Conservation (phyloP, 2,113 vertebrate species). For the Glaucidium brasilianum region DNA sequence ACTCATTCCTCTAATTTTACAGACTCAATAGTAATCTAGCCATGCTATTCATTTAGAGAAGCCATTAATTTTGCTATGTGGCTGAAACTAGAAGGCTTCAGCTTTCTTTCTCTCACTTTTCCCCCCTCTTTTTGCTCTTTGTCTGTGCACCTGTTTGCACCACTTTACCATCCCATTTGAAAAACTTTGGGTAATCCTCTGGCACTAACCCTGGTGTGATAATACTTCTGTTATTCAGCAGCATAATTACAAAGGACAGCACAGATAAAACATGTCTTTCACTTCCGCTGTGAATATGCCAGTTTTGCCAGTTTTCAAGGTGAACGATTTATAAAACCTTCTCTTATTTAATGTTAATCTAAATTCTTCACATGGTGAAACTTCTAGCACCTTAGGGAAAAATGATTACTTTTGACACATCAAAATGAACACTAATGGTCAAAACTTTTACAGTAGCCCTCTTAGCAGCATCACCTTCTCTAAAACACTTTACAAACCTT, state of each 20-base stretch:
- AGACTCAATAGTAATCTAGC: constrained; percentile 81
- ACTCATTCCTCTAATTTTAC: constrained; percentile 81
- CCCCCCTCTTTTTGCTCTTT: constrained; percentile 79
- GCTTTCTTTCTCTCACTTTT: constrained; percentile 85
- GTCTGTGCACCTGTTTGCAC: constrained; percentile 96
- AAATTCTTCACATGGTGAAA: constrained; percentile 48
- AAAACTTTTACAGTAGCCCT: constrained; percentile 6
- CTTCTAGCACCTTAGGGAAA: neutral
- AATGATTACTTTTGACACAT: constrained; percentile 21
- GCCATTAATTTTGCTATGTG: constrained; percentile 83
- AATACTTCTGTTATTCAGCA: constrained; percentile 91
- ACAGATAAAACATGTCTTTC: constrained; percentile 78
- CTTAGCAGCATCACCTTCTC: neutral
- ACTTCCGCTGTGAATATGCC: constrained; percentile 72
- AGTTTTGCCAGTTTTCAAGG: constrained; percentile 68
- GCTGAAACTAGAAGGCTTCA: constrained; percentile 81
- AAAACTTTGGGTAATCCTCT: constrained; percentile 94
- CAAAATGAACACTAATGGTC: neutral
- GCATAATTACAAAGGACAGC: constrained; percentile 89
- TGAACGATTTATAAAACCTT: constrained; percentile 71
- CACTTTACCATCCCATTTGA: constrained; percentile 91
- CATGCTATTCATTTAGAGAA: constrained; percentile 80
- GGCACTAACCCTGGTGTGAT: constrained; percentile 91
- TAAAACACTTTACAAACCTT: neutral
- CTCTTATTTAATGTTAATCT: constrained; percentile 66